phyloP scores from a whole-genome alignment of 2,113 vertebrate species.

The Nothocercus julius region DNA sequence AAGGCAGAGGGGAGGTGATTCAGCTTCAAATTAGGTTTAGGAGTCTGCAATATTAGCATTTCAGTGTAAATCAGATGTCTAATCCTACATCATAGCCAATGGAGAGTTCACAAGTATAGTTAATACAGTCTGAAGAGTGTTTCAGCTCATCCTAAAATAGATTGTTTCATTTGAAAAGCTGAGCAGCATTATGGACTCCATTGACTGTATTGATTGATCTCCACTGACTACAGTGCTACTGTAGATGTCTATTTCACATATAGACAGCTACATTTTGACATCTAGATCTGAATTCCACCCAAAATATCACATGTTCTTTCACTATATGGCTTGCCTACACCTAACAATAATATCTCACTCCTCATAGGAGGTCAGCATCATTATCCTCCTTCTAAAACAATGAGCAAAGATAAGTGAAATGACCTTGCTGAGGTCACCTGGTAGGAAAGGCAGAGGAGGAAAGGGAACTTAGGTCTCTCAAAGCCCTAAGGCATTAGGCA shows the following conservation, averaged over 20 bases:
- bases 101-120: neutral
- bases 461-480: neutral
- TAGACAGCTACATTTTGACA: neutral
- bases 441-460: neutral
- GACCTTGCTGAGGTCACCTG: accelerated
- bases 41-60: neutral
- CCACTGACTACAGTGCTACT: neutral
- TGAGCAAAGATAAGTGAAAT: neutral
- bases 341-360: neutral
- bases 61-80: neutral
- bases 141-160: neutral
- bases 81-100: neutral
- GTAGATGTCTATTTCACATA: neutral
- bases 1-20: neutral
- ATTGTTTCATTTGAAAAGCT: neutral
- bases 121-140: neutral
- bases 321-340: neutral
- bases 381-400: neutral
- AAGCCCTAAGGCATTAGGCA: neutral
- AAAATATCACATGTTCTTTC: neutral
- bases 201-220: neutral
- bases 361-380: neutral
- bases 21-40: neutral
- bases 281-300: neutral
- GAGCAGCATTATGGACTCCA: neutral